These are phyloP conservation scores for Andrena chrysosceles DNA, from an alignment of 2,888 invertebrate genomes.

Conservation along the genomic window DNA sequence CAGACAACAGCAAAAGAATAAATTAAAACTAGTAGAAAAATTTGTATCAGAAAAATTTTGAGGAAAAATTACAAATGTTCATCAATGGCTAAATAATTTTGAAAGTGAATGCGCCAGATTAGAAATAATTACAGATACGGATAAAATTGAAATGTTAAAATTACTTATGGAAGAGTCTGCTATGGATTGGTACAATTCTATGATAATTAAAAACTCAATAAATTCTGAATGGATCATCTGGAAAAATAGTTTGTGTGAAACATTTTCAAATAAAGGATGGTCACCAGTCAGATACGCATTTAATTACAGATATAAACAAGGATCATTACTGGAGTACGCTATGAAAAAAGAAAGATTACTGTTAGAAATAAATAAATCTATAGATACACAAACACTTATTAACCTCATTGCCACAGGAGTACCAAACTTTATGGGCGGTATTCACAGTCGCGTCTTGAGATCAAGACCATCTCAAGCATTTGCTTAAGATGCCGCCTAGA, in stretches of 20 bases:
- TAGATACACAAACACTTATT: background rate
- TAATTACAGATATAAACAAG: background rate
- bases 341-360: background rate
- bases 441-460: no score
- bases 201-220: no score
- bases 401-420: constrained; percentile 7
- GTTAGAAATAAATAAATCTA: constrained; percentile 1
- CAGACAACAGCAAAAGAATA: background rate
- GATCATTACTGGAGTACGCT: background rate
- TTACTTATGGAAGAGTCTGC: no score
- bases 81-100: background rate
- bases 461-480: no score
- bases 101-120: constrained; percentile 3
- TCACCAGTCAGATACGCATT: no score
- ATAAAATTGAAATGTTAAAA: background rate
- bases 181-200: no score
- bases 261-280: no score
- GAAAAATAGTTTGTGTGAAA: no score
- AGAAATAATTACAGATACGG: background rate
- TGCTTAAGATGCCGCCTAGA: no score
- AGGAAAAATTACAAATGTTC: constrained; percentile 17
- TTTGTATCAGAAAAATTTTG: constrained; percentile 9
- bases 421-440: constrained; percentile 3
- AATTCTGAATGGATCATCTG: no score
- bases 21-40: constrained; percentile 6